These are phyloP conservation scores for Erynnis tages DNA, from an alignment of 2,888 invertebrate species.

Conservation along the genomic window DNA sequence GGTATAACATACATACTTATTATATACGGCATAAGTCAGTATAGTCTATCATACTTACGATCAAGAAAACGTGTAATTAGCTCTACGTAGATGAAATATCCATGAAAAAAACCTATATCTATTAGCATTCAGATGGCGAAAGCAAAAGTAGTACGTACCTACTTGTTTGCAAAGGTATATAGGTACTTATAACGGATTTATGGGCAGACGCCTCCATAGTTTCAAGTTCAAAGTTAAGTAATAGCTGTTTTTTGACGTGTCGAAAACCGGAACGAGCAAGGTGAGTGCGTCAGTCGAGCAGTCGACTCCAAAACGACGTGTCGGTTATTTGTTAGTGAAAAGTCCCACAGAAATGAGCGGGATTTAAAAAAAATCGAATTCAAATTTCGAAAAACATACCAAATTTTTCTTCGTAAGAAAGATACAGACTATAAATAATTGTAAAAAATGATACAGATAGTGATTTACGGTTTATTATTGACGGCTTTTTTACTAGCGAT, in stretches of 20 bases:
- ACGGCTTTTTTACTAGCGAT: constrained; percentile 47
- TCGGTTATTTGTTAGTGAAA: neutral
- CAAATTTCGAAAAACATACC: too few species aligned
- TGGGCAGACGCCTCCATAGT: neutral
- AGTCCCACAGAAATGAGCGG: too few species aligned
- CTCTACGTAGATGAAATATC: too few species aligned
- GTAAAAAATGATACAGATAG: constrained; percentile 47
- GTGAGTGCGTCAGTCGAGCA: neutral
- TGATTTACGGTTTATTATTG: constrained; percentile 46
- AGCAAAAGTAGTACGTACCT: too few species aligned
- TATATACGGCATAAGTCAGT: too few species aligned
- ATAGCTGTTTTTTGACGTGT: neutral
- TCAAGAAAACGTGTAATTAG: too few species aligned
- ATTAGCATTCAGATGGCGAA: too few species aligned
- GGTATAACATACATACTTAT: too few species aligned
- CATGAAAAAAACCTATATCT: too few species aligned
- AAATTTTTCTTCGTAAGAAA: too few species aligned
- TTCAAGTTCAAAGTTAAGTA: constrained; percentile 13
- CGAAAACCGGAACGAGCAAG: constrained; percentile 11
- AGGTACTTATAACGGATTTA: neutral
- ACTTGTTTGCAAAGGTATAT: neutral
- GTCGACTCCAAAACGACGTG: neutral
- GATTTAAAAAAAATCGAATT: neutral
- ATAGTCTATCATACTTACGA: too few species aligned
- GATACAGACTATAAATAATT: neutral